phyloP scores from a whole-genome alignment of 1,140 invertebrate genomes.

The Cylas formicarius region DNA sequence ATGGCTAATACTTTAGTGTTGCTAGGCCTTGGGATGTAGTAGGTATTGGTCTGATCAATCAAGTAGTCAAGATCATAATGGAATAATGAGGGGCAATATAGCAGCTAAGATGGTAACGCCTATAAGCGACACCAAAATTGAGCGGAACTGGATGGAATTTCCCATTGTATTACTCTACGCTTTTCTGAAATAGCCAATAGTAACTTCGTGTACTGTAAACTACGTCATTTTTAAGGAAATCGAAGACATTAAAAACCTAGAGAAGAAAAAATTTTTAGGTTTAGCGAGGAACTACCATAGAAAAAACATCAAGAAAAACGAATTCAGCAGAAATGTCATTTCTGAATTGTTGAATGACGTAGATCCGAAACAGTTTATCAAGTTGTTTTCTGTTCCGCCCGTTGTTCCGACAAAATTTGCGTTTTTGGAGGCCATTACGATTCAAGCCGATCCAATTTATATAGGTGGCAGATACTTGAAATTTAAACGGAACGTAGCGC shows the following conservation, averaged over 20 bases:
- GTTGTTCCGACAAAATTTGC: slow-evolving; percentile 37
- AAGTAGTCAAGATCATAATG: too few relatives aligned
- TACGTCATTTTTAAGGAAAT: slow-evolving; percentile 24
- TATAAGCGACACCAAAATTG: slow-evolving; percentile 2
- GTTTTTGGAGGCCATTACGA: slow-evolving; percentile 43
- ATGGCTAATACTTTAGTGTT: too few relatives aligned
- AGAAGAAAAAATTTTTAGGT: slow-evolving; percentile 7
- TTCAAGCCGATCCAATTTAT: slow-evolving; percentile 50
- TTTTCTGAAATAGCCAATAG: neutral
- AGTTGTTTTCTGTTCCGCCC: slow-evolving; percentile 44
- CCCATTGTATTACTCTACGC: neutral
- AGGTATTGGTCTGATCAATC: too few relatives aligned
- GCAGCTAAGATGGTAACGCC: too few relatives aligned
- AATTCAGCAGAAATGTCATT: slow-evolving; percentile 35
- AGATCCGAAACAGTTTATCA: slow-evolving; percentile 43
- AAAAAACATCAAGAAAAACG: slow-evolving; percentile 23
- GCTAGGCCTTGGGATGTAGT: too few relatives aligned
- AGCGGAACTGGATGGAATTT: slow-evolving; percentile 19
- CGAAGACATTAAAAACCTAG: slow-evolving; percentile 19
- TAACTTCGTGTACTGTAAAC: neutral
- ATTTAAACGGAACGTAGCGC: slow-evolving; percentile 74
- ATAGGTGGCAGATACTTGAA: slow-evolving; percentile 79
- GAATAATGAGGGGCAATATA: too few relatives aligned
- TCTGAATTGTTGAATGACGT: slow-evolving; percentile 45
- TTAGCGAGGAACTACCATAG: slow-evolving; percentile 34